phyloP scores from a whole-genome alignment of 2,888 invertebrate genomes.

The Hirtodrosophila confusa region DNA sequence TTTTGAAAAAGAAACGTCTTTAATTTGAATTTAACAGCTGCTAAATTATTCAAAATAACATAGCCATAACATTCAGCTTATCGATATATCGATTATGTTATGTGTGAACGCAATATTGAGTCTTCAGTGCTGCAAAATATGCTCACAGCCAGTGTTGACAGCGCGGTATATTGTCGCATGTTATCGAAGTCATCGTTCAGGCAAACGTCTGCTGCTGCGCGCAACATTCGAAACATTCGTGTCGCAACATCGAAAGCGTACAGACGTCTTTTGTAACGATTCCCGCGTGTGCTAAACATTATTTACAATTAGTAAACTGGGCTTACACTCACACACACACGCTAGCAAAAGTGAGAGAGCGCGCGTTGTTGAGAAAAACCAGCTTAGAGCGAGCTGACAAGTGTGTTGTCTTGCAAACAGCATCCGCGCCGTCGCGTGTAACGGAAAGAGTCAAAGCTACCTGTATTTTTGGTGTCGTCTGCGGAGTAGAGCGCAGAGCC shows the following conservation, averaged over 20 bases:
- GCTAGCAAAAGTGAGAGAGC: conserved; percentile 37
- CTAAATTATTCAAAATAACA: too few relatives aligned
- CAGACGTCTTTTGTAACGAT: conserved; percentile 41
- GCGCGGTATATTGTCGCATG: neutral
- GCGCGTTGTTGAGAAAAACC: conserved; percentile 57
- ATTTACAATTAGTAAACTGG: conserved; percentile 50
- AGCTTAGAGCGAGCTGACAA: conserved; percentile 72
- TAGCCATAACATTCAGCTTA: neutral
- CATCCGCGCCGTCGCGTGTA: conserved; percentile 70
- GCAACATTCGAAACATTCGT: conserved; percentile 59
- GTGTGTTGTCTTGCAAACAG: conserved; percentile 66
- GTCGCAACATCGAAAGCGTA: conserved; percentile 47
- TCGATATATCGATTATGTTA: conserved; percentile 4
- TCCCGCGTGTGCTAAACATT: conserved; percentile 16
- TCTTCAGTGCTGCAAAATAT: conserved; percentile 11
- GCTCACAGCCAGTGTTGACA: too few relatives aligned
- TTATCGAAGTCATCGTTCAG: conserved; percentile 30
- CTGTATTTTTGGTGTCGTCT: conserved; percentile 50
- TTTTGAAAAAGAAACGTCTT: too few relatives aligned
- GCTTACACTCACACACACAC: conserved; percentile 53
- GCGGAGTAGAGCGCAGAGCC: conserved; percentile 50
- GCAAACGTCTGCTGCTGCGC: conserved; percentile 31
- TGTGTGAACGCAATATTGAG: conserved; percentile 16
- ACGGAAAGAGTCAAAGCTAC: conserved; percentile 72
- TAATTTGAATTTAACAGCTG: too few relatives aligned